Evolutionary conservation across 2,888 invertebrate genomes (phyloP).

Genomic region (Drosophila kanekoi): DNA sequence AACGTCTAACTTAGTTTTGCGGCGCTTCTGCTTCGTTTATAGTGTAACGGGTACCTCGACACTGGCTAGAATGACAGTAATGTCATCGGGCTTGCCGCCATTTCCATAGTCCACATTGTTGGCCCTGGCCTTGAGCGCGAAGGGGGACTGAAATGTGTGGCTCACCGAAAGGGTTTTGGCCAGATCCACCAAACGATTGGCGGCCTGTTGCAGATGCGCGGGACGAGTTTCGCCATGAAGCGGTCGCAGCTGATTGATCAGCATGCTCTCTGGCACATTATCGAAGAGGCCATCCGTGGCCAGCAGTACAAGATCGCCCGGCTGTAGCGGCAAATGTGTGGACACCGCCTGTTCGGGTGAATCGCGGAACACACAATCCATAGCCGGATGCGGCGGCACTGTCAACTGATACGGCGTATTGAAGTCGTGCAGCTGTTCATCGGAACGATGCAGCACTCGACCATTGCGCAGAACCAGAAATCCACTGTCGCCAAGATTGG

Average conservation of each 20-base stretch:
- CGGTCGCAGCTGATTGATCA: conserved; percentile 92
- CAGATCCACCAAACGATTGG: conserved; percentile 44
- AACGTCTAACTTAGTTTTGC: no score
- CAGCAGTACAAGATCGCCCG: conserved; percentile 95
- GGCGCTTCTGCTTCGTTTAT: no score
- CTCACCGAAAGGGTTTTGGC: conserved; percentile 46
- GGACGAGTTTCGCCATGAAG: conserved; percentile 74
- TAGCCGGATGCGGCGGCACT: conserved; percentile 93
- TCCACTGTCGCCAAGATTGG: conserved; percentile 98
- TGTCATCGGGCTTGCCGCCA: conserved; percentile 69
- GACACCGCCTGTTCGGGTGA: conserved; percentile 95
- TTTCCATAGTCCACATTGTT: conserved; percentile 22
- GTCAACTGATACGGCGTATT: conserved; percentile 99
- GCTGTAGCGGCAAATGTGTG: conserved; percentile 91
- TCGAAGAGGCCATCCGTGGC: conserved; percentile 99
- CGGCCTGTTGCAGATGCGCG: conserved; percentile 42
- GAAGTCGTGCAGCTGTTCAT: conserved; percentile 98
- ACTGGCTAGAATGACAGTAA: conserved; percentile 66
- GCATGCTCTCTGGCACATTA: conserved; percentile 95
- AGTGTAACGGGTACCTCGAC: conserved; percentile 29
- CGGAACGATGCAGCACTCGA: conserved; percentile 93
- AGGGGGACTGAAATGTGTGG: conserved; percentile 49
- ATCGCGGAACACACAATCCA: conserved; percentile 93
- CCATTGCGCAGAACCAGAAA: conserved; percentile 95
- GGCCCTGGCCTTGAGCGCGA: conserved; percentile 50